phyloP scores from a whole-genome alignment of 1,140 invertebrate genomes.

The Camponotus pennsylvanicus region DNA sequence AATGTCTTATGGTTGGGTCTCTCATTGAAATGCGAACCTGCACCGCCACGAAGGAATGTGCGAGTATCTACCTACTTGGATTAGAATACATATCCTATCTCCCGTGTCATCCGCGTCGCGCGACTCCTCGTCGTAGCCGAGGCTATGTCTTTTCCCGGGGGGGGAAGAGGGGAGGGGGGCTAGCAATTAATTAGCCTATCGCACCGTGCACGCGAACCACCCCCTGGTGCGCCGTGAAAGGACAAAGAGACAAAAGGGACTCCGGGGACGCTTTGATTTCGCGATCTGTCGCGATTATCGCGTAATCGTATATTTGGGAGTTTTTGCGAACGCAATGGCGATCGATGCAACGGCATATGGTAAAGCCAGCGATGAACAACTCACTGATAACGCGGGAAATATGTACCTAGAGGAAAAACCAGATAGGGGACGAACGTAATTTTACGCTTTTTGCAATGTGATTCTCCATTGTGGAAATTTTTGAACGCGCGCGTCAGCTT shows the following conservation, averaged over 20 bases:
- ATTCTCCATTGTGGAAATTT: conserved; percentile 8
- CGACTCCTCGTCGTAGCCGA: conserved; percentile 58
- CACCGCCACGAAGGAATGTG: conserved; percentile 46
- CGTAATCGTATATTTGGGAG: conserved; percentile 53
- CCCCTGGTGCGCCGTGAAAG: conserved; percentile 46
- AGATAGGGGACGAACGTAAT: background rate
- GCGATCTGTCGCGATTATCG: conserved; percentile 42
- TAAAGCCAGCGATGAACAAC: background rate
- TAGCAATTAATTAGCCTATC: conserved; percentile 70
- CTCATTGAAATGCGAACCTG: conserved; percentile 75
- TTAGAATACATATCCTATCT: conserved; percentile 76
- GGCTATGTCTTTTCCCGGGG: conserved; percentile 56
- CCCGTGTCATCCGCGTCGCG: conserved; percentile 71
- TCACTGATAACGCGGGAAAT: conserved; percentile 7
- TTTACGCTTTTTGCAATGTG: conserved; percentile 8
- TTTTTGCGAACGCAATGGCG: conserved; percentile 39
- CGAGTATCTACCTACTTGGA: conserved; percentile 60
- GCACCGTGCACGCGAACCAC: conserved; percentile 65
- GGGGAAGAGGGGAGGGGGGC: background rate
- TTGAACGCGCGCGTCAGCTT: background rate
- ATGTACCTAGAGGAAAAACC: background rate
- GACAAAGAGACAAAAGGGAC: conserved; percentile 59
- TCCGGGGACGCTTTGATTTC: conserved; percentile 63
- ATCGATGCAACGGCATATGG: conserved; percentile 10
- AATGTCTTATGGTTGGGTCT: conserved; percentile 63